Evolutionary conservation across 2,888 invertebrate species (phyloP), one percentile per base, ranked within the genome.

Genomic region (Acanthosepion esculentum): DNA sequence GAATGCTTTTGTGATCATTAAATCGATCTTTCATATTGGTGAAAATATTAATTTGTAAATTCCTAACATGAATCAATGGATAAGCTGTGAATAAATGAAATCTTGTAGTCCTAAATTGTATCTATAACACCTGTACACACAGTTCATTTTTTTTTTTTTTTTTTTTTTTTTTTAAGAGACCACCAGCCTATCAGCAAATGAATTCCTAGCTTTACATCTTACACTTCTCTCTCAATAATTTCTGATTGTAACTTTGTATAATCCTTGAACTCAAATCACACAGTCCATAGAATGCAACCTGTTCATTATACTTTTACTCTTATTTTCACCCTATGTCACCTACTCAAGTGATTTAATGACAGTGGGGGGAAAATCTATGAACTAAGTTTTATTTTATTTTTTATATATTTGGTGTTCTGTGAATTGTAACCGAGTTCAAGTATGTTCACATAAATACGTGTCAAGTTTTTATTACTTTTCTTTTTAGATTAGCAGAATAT

Each of bases 31-130:
- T 78, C 78, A 78, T 78, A n/a, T 78, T 78, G 78, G 12, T 78
- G 78, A 78, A 78, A n/a, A 78, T 78, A 78, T 78, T 78, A 78
- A 78, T 18, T 33, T 78, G 78, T 78, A 78, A 78, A 78, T 78
- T 78, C 10, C 78, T n/a, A 10, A 78, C n/a, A 78, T 78, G n/a
- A 78, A 78, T 78, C n/a, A n/a, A 78, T 78, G n/a, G n/a, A 78
- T 78, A 78, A 33, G 78, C 78, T 78, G 78, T 78, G 78, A 78
- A 78, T 78, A 78, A 78, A 78, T 78, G n/a, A 78, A 59, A 78
- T n/a, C 78, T n/a, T 78, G 78, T 78, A 78, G 78, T 78, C n/a
- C 5, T 78, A n/a, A n/a, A 10, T 12, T 78, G n/a, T 78, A 78
- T 78, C 78, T 78, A 78, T 78, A 78, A n/a, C n/a, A 78, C 78